These are phyloP conservation scores for Timema podura DNA, from an alignment of 2,888 invertebrate species.

Conservation along the genomic window DNA sequence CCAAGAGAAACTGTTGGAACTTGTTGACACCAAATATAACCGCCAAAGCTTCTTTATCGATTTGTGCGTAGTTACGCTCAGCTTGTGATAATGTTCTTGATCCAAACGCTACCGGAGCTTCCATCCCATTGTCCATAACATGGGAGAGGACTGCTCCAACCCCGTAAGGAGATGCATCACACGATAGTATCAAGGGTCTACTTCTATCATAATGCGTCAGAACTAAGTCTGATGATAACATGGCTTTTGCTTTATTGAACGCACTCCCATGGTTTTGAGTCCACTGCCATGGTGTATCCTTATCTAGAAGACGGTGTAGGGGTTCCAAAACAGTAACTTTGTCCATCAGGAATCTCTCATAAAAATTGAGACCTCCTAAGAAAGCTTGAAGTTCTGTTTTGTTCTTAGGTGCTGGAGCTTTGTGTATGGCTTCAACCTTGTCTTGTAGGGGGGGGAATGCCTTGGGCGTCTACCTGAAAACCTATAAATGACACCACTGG, in stretches of 20 bases:
- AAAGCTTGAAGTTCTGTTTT: constrained; percentile 1
- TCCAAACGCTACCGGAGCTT: background rate
- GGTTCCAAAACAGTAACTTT: background rate
- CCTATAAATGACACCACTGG: too few relatives aligned
- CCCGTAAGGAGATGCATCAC: constrained; percentile 4
- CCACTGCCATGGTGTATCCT: background rate
- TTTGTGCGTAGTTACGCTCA: background rate
- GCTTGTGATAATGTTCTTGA: background rate
- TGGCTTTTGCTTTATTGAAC: background rate
- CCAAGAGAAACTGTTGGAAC: background rate
- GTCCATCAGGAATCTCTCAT: background rate
- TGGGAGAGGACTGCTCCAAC: background rate
- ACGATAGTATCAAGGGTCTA: background rate
- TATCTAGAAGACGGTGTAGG: background rate
- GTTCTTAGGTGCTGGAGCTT: background rate
- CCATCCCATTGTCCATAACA: background rate
- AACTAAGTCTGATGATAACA: background rate
- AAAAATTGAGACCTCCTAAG: background rate
- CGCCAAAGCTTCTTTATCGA: background rate
- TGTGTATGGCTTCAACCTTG: too few relatives aligned
- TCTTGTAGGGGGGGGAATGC: too few relatives aligned
- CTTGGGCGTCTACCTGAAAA: too few relatives aligned
- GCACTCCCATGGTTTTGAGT: background rate
- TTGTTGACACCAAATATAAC: background rate
- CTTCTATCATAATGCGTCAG: background rate